Conservation (phyloP, 2,113 vertebrate species). For the Callionymus lyra region DNA sequence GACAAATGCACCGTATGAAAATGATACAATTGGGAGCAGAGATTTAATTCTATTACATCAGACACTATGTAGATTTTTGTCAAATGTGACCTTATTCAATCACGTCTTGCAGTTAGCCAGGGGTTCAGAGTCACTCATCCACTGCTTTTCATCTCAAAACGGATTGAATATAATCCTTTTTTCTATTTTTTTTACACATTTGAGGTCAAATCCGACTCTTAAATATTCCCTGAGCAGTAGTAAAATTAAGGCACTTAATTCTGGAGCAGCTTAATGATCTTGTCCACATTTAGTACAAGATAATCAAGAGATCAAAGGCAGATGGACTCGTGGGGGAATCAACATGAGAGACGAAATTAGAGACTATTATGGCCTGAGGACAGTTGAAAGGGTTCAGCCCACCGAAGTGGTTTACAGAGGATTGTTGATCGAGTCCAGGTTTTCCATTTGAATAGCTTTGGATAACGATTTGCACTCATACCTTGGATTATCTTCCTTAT, state of each 20-base stretch:
- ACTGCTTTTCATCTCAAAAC: background rate
- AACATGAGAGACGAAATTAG: constrained; percentile 28
- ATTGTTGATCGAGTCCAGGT: too few species aligned
- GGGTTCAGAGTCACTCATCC: constrained; percentile 10
- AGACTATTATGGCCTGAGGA: constrained; percentile 19
- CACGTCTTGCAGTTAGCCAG: constrained; percentile 18
- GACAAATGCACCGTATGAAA: background rate
- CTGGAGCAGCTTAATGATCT: constrained; percentile 35
- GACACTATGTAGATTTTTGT: constrained; percentile 28
- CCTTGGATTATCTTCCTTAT: constrained; percentile 1
- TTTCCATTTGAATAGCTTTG: too few species aligned
- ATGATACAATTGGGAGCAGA: background rate
- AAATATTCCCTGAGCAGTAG: constrained; percentile 24
- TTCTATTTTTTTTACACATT: constrained; percentile 23
- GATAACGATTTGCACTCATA: too few species aligned
- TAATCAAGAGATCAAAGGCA: constrained; percentile 54
- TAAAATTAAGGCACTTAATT: constrained; percentile 31
- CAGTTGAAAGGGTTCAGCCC: constrained; percentile 15
- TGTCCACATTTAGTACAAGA: constrained; percentile 39
- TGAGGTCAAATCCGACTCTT: constrained; percentile 26
- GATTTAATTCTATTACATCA: constrained; percentile 12
- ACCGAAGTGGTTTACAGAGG: constrained; percentile 11
- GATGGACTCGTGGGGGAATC: constrained; percentile 22
- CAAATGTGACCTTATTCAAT: constrained; percentile 32
- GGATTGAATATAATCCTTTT: constrained; percentile 10